phyloP scores from a whole-genome alignment of 2,888 invertebrate genomes.

The Athalia cordata region DNA sequence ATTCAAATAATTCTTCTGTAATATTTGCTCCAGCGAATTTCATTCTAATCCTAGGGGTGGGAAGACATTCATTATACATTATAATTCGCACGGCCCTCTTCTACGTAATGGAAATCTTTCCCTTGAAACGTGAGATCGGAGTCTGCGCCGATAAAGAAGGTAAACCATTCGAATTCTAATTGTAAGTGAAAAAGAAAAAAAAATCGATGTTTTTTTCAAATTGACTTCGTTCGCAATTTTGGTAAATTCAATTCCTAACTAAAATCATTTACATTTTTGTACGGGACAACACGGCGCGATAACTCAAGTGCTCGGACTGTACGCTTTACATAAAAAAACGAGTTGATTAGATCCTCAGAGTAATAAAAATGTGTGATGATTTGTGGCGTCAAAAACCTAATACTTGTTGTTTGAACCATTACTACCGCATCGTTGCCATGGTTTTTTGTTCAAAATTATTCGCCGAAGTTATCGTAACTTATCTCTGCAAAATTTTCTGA shows the following conservation, averaged over 20 bases:
- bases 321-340: no score
- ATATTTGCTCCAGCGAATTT: conserved; percentile 1
- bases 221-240: neutral
- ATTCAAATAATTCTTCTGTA: conserved; percentile 17
- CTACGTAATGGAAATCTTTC: conserved; percentile 21
- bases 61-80: conserved; percentile 12
- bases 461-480: neutral
- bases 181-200: neutral
- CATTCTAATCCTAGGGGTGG: conserved; percentile 13
- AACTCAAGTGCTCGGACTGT: no score
- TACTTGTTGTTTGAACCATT: no score
- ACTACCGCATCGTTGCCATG: neutral
- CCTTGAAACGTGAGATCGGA: conserved; percentile 25
- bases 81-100: conserved; percentile 23
- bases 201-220: conserved; percentile 15
- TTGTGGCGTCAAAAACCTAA: no score
- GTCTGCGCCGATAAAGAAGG: conserved; percentile 27
- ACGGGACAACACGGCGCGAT: no score
- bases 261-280: neutral
- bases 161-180: conserved; percentile 16
- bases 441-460: neutral
- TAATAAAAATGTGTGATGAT: no score
- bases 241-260: neutral
- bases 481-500: neutral
- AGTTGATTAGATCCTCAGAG: no score